A percentile compares a stretch with the other conserved stretches of the same genome.
These are phyloP conservation scores for Erebia epiphron DNA, from an alignment of 2,888 invertebrate species.

Conservation along the genomic window DNA sequence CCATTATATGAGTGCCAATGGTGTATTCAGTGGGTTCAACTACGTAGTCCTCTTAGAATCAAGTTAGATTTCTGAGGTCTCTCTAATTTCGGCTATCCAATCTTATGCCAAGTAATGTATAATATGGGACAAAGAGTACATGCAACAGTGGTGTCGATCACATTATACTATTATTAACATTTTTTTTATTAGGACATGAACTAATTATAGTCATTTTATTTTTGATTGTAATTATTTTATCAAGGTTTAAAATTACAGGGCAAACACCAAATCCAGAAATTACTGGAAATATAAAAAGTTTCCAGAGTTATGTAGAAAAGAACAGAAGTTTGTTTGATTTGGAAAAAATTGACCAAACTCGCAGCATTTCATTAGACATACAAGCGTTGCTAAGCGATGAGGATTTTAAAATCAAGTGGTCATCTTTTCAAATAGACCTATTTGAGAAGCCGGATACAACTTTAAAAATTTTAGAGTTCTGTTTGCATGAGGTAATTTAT, in stretches of 20 bases:
- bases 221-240: too few relatives aligned
- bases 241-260: slow-evolving; percentile 49
- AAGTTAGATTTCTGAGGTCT: too few relatives aligned
- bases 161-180: too few relatives aligned
- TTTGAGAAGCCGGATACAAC: slow-evolving; percentile 86
- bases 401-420: slow-evolving; percentile 84
- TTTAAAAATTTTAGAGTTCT: slow-evolving; percentile 88
- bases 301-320: slow-evolving; percentile 61
- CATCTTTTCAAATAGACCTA: slow-evolving; percentile 85
- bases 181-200: too few relatives aligned
- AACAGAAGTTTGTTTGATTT: slow-evolving; percentile 75
- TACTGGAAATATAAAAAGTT: slow-evolving; percentile 36
- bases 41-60: too few relatives aligned
- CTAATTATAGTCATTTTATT: too few relatives aligned
- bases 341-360: slow-evolving; percentile 82
- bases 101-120: too few relatives aligned
- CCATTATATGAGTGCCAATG: too few relatives aligned
- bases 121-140: too few relatives aligned
- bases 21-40: too few relatives aligned
- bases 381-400: slow-evolving; percentile 80
- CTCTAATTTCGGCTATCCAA: too few relatives aligned
- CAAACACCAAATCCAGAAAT: slow-evolving; percentile 46
- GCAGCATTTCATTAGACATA: slow-evolving; percentile 83
- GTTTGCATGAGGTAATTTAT: slow-evolving; percentile 87
- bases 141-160: too few relatives aligned